phyloP scores from a whole-genome alignment of 2,888 invertebrate species.

The Ophion obscuratus region DNA sequence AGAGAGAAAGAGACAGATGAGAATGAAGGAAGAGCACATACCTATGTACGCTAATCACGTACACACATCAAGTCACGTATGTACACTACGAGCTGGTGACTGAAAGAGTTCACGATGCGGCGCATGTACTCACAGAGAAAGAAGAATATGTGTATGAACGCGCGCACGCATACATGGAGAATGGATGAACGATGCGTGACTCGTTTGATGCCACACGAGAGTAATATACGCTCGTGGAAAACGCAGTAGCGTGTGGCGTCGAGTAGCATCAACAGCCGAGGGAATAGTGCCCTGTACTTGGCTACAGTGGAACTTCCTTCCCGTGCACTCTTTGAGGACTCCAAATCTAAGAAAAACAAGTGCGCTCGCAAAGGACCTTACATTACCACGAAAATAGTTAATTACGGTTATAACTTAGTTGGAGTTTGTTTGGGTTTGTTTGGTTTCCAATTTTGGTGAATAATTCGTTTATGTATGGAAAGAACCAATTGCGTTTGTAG shows the following conservation, averaged over 20 bases:
- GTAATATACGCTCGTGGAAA: slow-evolving; percentile 59
- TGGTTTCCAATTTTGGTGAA: background rate
- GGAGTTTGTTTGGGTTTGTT: too few species aligned
- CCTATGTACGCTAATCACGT: slow-evolving; percentile 28
- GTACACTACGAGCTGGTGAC: slow-evolving; percentile 54
- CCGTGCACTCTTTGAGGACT: background rate
- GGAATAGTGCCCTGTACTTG: slow-evolving; percentile 44
- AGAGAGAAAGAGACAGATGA: slow-evolving; percentile 35
- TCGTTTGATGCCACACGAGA: slow-evolving; percentile 62
- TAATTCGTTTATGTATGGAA: background rate
- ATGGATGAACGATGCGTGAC: slow-evolving; percentile 63
- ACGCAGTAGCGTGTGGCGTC: slow-evolving; percentile 55
- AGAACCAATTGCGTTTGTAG: too few species aligned
- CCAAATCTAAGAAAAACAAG: background rate
- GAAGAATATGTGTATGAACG: slow-evolving; percentile 26
- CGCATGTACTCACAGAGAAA: slow-evolving; percentile 54
- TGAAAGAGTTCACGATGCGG: slow-evolving; percentile 64
- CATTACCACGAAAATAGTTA: background rate
- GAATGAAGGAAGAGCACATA: slow-evolving; percentile 57
- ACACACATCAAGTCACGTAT: slow-evolving; percentile 29
- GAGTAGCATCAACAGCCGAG: slow-evolving; percentile 58
- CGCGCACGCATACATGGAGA: slow-evolving; percentile 11
- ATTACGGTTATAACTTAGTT: background rate
- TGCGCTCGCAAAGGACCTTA: background rate
- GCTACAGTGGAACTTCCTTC: slow-evolving; percentile 55